These are phyloP conservation scores for Aspidoscelis tigris DNA, from an alignment of 2,113 vertebrate genomes.

Conservation along the genomic window DNA sequence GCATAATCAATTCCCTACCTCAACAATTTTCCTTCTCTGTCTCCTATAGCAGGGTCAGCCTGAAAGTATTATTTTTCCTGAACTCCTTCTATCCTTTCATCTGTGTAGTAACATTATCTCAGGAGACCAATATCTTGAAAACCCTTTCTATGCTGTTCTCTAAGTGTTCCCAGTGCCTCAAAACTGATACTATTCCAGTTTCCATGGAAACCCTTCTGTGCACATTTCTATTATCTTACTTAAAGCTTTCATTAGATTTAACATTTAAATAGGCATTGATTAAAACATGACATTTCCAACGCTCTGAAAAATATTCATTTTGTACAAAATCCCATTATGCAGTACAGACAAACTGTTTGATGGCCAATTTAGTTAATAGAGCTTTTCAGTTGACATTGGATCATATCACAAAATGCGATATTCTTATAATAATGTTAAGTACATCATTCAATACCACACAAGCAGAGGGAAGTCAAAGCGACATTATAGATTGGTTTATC, in stretches of 20 bases:
- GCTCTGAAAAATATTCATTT: slow-evolving; percentile 68
- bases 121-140: slow-evolving; percentile 10
- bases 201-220: slow-evolving; percentile 73
- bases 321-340: slow-evolving; percentile 71
- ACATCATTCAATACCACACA: slow-evolving; percentile 28
- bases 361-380: slow-evolving; percentile 77
- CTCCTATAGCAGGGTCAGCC: background rate
- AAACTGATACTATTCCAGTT: slow-evolving; percentile 63
- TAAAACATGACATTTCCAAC: slow-evolving; percentile 78
- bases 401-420: slow-evolving; percentile 58
- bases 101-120: slow-evolving; percentile 14
- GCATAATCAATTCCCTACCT: background rate
- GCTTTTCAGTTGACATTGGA: slow-evolving; percentile 69
- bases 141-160: rapidly evolving
- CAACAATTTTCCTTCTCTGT: background rate
- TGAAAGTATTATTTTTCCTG: background rate
- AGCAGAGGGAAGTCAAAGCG: slow-evolving; percentile 11
- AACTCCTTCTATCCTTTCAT: slow-evolving; percentile 12
- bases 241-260: slow-evolving; percentile 74
- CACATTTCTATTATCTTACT: slow-evolving; percentile 73
- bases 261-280: slow-evolving; percentile 78
- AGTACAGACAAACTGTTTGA: slow-evolving; percentile 69
- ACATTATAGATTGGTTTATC: slow-evolving; percentile 9
- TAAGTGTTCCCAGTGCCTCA: slow-evolving; percentile 15
- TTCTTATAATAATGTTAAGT: slow-evolving; percentile 40